Base-by-base conservation (phyloP, 2,888 invertebrate genomes). In the Lamproptera curius region DNA sequence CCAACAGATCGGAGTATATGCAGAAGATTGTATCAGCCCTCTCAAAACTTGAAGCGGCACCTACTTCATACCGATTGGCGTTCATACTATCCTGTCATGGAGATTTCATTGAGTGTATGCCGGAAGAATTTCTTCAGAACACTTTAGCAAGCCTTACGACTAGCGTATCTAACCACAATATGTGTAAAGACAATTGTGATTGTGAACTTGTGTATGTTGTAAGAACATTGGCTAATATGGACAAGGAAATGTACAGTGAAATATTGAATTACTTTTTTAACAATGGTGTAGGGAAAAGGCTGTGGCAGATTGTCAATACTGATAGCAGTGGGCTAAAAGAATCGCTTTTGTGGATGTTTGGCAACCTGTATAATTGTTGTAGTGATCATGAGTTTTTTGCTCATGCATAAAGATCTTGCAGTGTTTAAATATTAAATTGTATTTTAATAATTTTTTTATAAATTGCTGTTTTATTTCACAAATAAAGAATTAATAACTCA, bases 81-180 rank as follows among this genome's bases (percentile, higher is more conserved):
- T 85, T 73, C 61, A 59, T 71, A 2, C 37, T 83, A 0, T 80
- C 83, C 0, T 84, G 84, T 48, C 79, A 82, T 51, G 48, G 51
- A 1, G 52, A 70, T 16, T 83, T 81, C 53, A 48, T 53, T 0
- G 42, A 46, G 35, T 37, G 57, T 1, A 15, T 70, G n/a, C 50
- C 63, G 0, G 57, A 64, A 35, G 59, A 60, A 15, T 56, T 69
- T 3, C 1, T 70, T 1, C 38, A 52, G 8, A 71, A 63, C 55
- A 39, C 70, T 11, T 28, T 78, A 33, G 46, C 63, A 9, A 41
- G 58, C 1, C 31, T 73, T 5, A 39, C 51, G 0, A 45, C 41
- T 33, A 59, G 54, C 58, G 59, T 68, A n/a, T 50, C 67, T 17
- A 54, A 48, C 5, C 59, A 67, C 50, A 47, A 36, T 1, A n/a